Conservation (phyloP, 2,797 vertebrate species). For the Rhinoraja longicauda region DNA sequence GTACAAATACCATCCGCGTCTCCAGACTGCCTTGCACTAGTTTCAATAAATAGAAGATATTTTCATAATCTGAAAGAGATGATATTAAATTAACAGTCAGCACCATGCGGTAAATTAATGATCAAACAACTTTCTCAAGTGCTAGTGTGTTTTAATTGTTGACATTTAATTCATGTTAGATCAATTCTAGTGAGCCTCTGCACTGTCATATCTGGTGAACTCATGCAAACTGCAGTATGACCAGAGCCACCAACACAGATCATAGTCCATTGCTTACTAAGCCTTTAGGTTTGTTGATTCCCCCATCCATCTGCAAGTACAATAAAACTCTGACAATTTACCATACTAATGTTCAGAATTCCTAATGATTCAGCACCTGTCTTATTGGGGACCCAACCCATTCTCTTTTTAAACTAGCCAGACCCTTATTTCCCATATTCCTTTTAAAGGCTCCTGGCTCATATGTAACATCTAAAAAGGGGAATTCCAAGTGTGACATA, state of each 20-base stretch:
- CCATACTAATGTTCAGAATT: no score
- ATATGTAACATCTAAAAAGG: no score
- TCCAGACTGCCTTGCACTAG: conserved; percentile 89
- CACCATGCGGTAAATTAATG: neutral
- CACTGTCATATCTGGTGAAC: neutral
- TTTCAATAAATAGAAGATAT: conserved; percentile 89
- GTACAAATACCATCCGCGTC: conserved; percentile 83
- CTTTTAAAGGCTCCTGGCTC: no score
- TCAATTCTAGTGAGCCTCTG: neutral
- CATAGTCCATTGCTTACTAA: neutral
- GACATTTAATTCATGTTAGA: neutral
- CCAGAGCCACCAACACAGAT: neutral
- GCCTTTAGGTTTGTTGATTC: neutral
- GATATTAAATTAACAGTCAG: conserved; percentile 35
- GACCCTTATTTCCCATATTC: no score
- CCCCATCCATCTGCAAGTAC: no score
- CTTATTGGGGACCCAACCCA: no score
- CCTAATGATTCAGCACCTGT: no score
- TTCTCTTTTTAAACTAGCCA: no score
- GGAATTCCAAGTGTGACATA: no score
- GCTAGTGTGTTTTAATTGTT: neutral
- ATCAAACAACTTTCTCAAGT: neutral
- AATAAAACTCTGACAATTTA: no score
- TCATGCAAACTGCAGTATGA: no score
- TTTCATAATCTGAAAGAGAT: conserved; percentile 76